Evolutionary conservation across 2,113 vertebrate species (phyloP), one percentile per base, ranked within the genome.

Genomic region (Panthera leo): DNA sequence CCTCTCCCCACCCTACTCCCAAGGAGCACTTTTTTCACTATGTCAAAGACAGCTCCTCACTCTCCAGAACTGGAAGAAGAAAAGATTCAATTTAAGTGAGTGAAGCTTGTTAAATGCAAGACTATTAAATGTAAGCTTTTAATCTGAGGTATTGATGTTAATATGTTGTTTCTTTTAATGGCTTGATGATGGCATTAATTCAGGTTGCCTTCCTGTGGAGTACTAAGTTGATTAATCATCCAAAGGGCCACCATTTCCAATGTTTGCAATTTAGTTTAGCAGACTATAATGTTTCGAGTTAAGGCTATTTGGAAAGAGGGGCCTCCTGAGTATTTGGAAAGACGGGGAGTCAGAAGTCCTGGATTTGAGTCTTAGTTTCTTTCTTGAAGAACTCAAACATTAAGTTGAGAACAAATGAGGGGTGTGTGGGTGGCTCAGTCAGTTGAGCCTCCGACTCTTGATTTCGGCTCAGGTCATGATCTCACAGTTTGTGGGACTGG

Each of bases 121-220:
- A 91, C 61, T 95, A 85, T 96, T 95, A 89, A 93, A 89, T 19
- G 16, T 8, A 83, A 84, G 39, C 61, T 91, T 96, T 89, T 78
- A 31, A 71, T 95, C 93, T 95, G 91, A 98, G 73, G n/a, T 70
- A 93, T 91, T 95, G 89, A 93, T 93, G 89, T 78, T 95, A 91
- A 91, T 97, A 89, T 70, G 55, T 76, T 88, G 14, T 91, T 95
- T 97, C 36, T 97, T 83, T 95, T 95, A 94, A 93, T 94, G 71
- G 51, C 78, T 97, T 85, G 58, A 91, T 80, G 95, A 86, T 96
- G 78, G 31, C 73, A 89, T 42, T 89, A 73, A 76, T 95, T 95
- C 86, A 75, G 42, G 55, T 58, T 89, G 45, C 39, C 71, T 93
- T 96, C 67, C 86, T 82, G 36, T 85, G 63, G 79, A 89, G n/a